Conservation (phyloP, 2,113 vertebrate genomes). For the Lepus americanus region DNA sequence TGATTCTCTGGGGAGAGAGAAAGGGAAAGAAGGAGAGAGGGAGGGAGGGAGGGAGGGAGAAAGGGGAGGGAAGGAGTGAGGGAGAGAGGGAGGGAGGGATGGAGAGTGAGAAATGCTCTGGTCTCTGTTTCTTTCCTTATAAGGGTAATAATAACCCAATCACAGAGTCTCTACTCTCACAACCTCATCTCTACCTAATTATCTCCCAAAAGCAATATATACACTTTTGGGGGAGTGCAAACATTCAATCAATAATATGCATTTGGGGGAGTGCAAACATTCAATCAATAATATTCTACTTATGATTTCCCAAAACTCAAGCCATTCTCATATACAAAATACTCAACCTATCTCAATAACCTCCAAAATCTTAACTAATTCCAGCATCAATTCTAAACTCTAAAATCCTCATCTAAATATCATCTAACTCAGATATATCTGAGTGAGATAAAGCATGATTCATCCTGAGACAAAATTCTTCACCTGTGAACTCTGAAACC, state of each 20-base stretch:
- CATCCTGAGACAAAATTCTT: neutral
- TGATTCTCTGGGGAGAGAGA: neutral
- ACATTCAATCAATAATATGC: neutral
- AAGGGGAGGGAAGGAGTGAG: too few relatives aligned
- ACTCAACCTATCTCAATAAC: neutral
- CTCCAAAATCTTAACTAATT: neutral
- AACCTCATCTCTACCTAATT: neutral
- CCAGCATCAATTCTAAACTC: neutral
- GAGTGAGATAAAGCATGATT: neutral
- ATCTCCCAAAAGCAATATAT: neutral
- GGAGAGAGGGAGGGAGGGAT: too few relatives aligned
- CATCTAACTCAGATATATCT: neutral
- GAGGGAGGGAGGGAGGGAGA: too few relatives aligned
- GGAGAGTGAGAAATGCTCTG: too few relatives aligned
- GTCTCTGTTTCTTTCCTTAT: too few relatives aligned
- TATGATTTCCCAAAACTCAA: neutral
- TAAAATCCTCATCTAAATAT: neutral
- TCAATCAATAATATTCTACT: neutral
- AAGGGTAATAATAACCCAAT: neutral
- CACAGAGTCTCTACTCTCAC: neutral
- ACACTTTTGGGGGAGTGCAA: neutral
- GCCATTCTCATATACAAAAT: neutral
- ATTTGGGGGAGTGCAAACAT: neutral
- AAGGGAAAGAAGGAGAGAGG: too few relatives aligned
- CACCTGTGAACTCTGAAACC: neutral